Base-by-base conservation (phyloP, 2,888 invertebrate genomes). In the Deroplatys truncata region DNA sequence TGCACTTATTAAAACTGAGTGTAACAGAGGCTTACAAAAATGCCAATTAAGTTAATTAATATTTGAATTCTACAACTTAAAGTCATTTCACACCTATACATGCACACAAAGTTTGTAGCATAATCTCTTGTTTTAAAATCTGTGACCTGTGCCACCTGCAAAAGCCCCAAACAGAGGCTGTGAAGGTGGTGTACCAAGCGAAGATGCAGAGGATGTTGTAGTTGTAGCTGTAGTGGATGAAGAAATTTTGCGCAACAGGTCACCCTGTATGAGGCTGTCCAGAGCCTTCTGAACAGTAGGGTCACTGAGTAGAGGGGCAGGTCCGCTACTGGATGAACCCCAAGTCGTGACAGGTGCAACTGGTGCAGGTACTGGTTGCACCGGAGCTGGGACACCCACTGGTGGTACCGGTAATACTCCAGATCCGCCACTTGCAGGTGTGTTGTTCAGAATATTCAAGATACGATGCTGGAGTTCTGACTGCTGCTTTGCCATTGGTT, bases 251-350 rank as follows among this genome's bases (percentile, higher is more conserved):
- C 89, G 90, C 25, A 91, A 89, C 28, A 91, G 89, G 84, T 91
- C 88, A 25, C 95, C 95, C 91, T 94, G 94, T 85, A 95, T 93
- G 83, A 95, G 93, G 90, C 96, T 96, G 92, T 97, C 97, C 88
- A 98, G 93, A 0, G 97, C 97, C 93, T 96, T 97, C 93, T 97
- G 96, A 20, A 98, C 96, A 1, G 96, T 96, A 0, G 96, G 96
- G 93, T 97, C 97, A 90, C 96, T 96, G 29, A 97, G 93, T n/a
- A 97, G 93, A 25, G 95, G 94, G 93, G 90, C 88, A 88, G 89
- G 84, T 25, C 88, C 84, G 28, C 90, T 89, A 85, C 90, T 29
- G 84, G 89, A 88, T 49, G 82, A 88, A 84, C 89, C 84, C 88
- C 92, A 89, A 91, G 91, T 84, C 89, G 89, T 85, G 82, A 93